A percentile compares a stretch with the other conserved stretches of the same genome.
Conservation (phyloP, 1,140 invertebrate genomes). For the Pentalonia nigronervosa region DNA sequence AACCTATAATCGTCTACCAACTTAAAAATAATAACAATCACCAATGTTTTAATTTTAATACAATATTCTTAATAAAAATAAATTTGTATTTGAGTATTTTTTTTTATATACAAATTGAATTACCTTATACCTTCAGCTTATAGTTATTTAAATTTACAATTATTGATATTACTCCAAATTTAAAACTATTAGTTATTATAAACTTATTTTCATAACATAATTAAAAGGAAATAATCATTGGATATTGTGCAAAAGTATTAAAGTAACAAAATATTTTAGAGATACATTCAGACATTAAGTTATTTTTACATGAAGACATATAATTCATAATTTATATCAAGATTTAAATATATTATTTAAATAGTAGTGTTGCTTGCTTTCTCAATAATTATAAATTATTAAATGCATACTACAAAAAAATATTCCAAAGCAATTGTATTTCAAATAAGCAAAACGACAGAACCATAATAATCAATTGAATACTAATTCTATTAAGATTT, state of each 20-base stretch:
- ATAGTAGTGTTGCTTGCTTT: not conserved
- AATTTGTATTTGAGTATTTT: not conserved
- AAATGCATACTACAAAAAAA: not conserved
- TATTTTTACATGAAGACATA: not conserved
- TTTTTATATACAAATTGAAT: not conserved
- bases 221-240: not conserved
- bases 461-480: not conserved
- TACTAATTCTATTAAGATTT: not conserved
- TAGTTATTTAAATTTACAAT: not conserved
- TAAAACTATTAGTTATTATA: not conserved
- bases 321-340: not conserved
- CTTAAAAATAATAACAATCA: constrained; percentile 20
- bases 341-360: not conserved
- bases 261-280: not conserved
- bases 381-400: not conserved
- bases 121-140: not conserved
- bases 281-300: not conserved
- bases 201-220: not conserved
- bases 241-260: not conserved
- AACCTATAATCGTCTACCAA: not conserved
- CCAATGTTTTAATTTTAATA: not conserved
- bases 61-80: not conserved
- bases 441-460: not conserved
- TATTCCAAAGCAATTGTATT: not conserved
- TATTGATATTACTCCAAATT: not conserved